phyloP scores from a whole-genome alignment of 2,797 vertebrate species.

The Scarus forsteni region DNA sequence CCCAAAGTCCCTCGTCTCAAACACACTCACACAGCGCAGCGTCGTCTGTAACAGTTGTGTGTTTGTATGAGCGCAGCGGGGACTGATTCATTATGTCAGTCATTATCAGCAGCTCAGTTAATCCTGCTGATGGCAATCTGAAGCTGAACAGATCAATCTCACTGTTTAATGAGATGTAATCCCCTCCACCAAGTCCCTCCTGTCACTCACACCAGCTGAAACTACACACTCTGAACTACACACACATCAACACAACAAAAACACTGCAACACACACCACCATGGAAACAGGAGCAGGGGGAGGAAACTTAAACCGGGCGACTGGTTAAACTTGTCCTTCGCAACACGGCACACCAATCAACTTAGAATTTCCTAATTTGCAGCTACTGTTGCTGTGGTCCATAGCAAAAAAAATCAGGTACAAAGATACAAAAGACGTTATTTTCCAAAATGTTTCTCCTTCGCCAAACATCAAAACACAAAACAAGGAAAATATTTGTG shows the following conservation, averaged over 20 bases:
- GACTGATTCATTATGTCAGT: constrained; percentile 48
- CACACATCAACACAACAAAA: background rate
- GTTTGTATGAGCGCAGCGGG: constrained; percentile 1
- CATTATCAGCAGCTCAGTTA: constrained; percentile 53
- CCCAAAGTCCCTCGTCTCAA: background rate
- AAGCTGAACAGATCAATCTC: constrained; percentile 59
- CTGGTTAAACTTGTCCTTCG: too few species aligned
- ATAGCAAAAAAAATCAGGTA: too few species aligned
- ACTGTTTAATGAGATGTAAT: constrained; percentile 65
- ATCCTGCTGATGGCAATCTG: constrained; percentile 61
- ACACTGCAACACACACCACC: constrained; percentile 2
- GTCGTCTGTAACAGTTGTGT: background rate
- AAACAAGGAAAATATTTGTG: too few species aligned
- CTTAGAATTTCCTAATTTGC: too few species aligned
- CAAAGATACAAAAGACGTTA: too few species aligned
- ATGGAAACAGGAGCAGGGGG: too few species aligned
- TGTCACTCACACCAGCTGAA: constrained; percentile 41
- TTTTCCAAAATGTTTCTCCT: too few species aligned
- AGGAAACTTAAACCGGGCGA: too few species aligned
- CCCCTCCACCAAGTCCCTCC: constrained; percentile 42
- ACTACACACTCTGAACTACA: constrained; percentile 10
- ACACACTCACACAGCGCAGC: too few species aligned
- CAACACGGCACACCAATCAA: too few species aligned
- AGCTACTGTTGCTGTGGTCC: too few species aligned
- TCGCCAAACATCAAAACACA: too few species aligned